Evolutionary conservation across 2,888 invertebrate genomes (phyloP).

Genomic region (Erebia palarica): DNA sequence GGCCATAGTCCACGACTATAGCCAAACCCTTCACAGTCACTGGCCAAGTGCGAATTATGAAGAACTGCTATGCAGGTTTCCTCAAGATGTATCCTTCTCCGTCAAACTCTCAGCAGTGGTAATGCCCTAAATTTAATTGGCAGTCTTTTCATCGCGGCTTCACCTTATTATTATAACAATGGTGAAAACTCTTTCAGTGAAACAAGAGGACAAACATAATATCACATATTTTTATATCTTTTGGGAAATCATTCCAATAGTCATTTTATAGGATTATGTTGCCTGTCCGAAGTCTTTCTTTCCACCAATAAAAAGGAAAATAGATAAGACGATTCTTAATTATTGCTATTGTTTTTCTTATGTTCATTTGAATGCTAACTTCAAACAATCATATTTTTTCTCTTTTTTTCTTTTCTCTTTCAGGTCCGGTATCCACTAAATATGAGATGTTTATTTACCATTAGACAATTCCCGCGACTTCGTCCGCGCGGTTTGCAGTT

Average conservation of each 20-base stretch:
- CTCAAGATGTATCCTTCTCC: too few species aligned
- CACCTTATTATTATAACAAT: background rate
- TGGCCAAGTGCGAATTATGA: too few species aligned
- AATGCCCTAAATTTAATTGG: too few species aligned
- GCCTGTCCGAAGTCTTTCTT: background rate
- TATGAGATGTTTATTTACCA: too few species aligned
- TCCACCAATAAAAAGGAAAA: conserved; percentile 2
- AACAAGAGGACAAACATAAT: background rate
- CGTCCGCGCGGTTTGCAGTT: too few species aligned
- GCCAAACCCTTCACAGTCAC: too few species aligned
- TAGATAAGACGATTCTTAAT: conserved; percentile 6
- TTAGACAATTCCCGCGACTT: too few species aligned
- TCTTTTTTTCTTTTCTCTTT: background rate
- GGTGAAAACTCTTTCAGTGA: background rate
- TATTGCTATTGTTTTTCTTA: background rate
- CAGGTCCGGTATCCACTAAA: too few species aligned
- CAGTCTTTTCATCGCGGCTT: background rate
- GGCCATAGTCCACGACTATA: too few species aligned
- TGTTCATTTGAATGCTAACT: conserved; percentile 6
- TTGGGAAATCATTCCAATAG: conserved; percentile 15
- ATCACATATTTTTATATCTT: background rate
- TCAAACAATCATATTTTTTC: conserved; percentile 1
- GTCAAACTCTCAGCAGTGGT: too few species aligned
- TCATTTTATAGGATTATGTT: conserved; percentile 9
- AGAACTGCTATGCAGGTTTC: too few species aligned